Evolutionary conservation across 2,888 invertebrate species (phyloP).

Genomic region (Scaptomyza cyrtandrae): DNA sequence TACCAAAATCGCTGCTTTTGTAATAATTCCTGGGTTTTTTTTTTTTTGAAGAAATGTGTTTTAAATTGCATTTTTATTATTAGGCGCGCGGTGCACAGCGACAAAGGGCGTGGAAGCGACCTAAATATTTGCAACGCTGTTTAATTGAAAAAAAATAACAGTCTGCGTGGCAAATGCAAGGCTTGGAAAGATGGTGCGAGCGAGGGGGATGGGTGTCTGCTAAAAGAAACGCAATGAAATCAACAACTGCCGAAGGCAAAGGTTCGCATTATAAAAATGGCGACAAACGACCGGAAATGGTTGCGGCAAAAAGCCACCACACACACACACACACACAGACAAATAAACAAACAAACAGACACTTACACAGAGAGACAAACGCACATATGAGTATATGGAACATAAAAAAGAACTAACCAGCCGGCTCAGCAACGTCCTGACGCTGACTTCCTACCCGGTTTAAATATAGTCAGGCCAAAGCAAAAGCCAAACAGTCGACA

Average conservation of each 20-base stretch:
- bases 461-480: slow-evolving; percentile 68
- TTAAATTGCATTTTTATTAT: slow-evolving; percentile 69
- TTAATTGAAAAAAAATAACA: slow-evolving; percentile 62
- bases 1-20: slow-evolving; percentile 35
- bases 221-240: slow-evolving; percentile 43
- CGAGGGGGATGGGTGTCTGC: background rate
- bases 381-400: slow-evolving; percentile 24
- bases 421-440: slow-evolving; percentile 58
- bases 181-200: background rate
- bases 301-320: slow-evolving; percentile 50
- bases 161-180: background rate
- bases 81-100: slow-evolving; percentile 12
- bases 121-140: slow-evolving; percentile 70
- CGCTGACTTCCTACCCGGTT: slow-evolving; percentile 71
- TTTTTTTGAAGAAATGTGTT: slow-evolving; percentile 22
- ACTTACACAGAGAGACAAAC: slow-evolving; percentile 23
- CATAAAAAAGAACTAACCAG: slow-evolving; percentile 51
- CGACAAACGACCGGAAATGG: slow-evolving; percentile 78
- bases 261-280: slow-evolving; percentile 71
- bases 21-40: slow-evolving; percentile 20
- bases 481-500: slow-evolving; percentile 70
- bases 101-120: slow-evolving; percentile 43
- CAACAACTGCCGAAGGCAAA: slow-evolving; percentile 63
- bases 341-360: slow-evolving; percentile 17
- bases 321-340: slow-evolving; percentile 16